Conservation (phyloP, 2,797 vertebrate genomes). For the Morus bassanus region DNA sequence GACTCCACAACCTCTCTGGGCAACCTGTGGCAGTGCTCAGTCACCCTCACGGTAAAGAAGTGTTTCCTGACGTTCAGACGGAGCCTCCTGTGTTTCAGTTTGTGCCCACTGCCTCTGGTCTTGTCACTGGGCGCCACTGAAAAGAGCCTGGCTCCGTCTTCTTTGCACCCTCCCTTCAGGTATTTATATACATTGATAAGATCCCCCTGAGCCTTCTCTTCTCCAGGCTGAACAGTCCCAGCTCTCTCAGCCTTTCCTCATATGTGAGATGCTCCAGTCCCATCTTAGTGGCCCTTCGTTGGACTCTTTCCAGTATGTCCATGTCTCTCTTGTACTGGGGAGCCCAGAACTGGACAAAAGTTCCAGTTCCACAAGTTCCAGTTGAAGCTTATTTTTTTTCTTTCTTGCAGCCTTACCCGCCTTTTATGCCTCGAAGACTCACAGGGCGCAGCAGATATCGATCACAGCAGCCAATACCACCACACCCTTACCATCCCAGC, state of each 20-base stretch:
- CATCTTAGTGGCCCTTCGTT: not conserved
- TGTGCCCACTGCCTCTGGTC: too few relatives aligned
- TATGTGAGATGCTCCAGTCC: not conserved
- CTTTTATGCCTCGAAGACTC: conserved; percentile 94
- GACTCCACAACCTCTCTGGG: not conserved
- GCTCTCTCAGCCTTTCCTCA: not conserved
- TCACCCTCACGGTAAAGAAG: not conserved
- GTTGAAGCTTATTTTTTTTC: conserved; percentile 47
- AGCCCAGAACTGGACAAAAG: not conserved
- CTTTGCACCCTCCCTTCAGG: not conserved
- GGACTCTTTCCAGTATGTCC: not conserved
- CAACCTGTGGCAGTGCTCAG: not conserved
- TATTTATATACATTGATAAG: not conserved
- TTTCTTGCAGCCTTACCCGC: conserved; percentile 86
- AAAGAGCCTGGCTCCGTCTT: too few relatives aligned
- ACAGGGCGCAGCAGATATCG: conserved; percentile 90
- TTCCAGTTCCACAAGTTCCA: not conserved
- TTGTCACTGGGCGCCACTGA: too few relatives aligned
- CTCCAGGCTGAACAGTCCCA: not conserved
- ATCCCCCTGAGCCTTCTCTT: not conserved
- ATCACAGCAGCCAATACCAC: conserved; percentile 90
- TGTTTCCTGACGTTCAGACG: not conserved
- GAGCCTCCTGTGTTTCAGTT: conserved; percentile 8
- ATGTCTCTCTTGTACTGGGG: not conserved
- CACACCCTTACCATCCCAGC: conserved; percentile 93